These are phyloP conservation scores for Leptodactylus fuscus DNA, from an alignment of 2,113 vertebrate species.

Conservation along the genomic window DNA sequence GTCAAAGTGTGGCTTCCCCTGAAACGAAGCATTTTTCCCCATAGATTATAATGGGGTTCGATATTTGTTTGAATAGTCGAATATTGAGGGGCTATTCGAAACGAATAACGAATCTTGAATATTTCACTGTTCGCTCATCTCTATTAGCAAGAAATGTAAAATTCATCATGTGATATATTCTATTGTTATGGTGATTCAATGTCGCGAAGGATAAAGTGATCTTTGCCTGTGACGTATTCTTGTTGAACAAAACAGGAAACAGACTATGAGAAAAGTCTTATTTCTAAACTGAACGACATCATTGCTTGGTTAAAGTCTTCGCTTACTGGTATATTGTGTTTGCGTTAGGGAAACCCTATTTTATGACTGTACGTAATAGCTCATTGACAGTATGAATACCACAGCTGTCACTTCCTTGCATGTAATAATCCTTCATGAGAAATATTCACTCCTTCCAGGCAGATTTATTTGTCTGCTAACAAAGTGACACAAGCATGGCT, in stretches of 20 bases:
- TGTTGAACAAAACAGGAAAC: conserved; percentile 71
- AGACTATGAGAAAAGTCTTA: conserved; percentile 60
- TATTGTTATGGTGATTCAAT: conserved; percentile 28
- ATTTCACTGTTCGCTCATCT: no score
- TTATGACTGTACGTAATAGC: conserved; percentile 62
- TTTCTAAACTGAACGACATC: conserved; percentile 71
- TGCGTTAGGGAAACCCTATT: conserved; percentile 62
- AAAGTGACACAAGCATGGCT: conserved; percentile 61
- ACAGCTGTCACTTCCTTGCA: conserved; percentile 67
- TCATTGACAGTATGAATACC: conserved; percentile 62
- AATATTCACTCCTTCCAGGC: conserved; percentile 69
- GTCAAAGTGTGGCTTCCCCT: no score
- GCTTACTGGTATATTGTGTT: conserved; percentile 34
- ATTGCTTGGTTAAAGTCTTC: conserved; percentile 64
- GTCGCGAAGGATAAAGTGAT: conserved; percentile 3
- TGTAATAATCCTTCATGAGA: conserved; percentile 63
- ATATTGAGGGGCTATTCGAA: no score
- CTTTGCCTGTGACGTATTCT: conserved; percentile 45
- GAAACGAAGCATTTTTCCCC: no score
- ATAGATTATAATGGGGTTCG: no score
- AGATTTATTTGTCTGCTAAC: conserved; percentile 64
- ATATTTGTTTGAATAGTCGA: no score
- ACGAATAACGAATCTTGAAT: no score
- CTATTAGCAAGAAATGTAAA: no score
- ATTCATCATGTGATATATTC: background rate